Percentiles rank a stretch among this genome's conserved stretches.
Evolutionary conservation across 2,797 vertebrate genomes (phyloP).

Genomic region (Chaunax sp.): DNA sequence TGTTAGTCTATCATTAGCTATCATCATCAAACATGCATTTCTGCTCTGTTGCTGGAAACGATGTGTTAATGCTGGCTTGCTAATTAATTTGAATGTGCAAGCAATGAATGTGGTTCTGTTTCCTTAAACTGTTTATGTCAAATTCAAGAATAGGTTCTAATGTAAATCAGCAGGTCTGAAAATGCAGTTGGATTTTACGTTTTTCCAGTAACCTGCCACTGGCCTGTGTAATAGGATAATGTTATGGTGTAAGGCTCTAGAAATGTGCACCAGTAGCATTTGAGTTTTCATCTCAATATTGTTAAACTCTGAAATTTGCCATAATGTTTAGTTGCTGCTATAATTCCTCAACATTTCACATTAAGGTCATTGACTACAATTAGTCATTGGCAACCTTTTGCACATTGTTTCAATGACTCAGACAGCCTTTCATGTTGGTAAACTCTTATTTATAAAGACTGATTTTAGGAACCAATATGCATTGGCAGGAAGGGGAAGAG

Average conservation of each 20-base stretch:
- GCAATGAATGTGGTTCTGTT: slow-evolving; percentile 71
- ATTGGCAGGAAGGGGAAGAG: slow-evolving; percentile 42
- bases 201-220: slow-evolving; percentile 29
- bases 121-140: slow-evolving; percentile 85
- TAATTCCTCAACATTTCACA: slow-evolving; percentile 3
- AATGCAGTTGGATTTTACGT: slow-evolving; percentile 30
- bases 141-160: slow-evolving; percentile 83
- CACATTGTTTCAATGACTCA: background rate
- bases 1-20: slow-evolving; percentile 62
- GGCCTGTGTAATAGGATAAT: slow-evolving; percentile 47
- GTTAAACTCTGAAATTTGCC: slow-evolving; percentile 16
- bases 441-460: background rate
- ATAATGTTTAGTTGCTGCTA: slow-evolving; percentile 4
- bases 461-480: slow-evolving; percentile 15
- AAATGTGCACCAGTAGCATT: slow-evolving; percentile 17
- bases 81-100: slow-evolving; percentile 87
- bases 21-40: slow-evolving; percentile 63
- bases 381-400: background rate
- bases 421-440: background rate
- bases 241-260: slow-evolving; percentile 27
- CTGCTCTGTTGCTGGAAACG: slow-evolving; percentile 65
- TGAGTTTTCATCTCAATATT: slow-evolving; percentile 12
- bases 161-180: slow-evolving; percentile 79
- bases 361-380: background rate
- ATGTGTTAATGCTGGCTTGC: slow-evolving; percentile 75